Base-by-base conservation (phyloP, 2,888 invertebrate species). In the Amphipoea lucens region DNA sequence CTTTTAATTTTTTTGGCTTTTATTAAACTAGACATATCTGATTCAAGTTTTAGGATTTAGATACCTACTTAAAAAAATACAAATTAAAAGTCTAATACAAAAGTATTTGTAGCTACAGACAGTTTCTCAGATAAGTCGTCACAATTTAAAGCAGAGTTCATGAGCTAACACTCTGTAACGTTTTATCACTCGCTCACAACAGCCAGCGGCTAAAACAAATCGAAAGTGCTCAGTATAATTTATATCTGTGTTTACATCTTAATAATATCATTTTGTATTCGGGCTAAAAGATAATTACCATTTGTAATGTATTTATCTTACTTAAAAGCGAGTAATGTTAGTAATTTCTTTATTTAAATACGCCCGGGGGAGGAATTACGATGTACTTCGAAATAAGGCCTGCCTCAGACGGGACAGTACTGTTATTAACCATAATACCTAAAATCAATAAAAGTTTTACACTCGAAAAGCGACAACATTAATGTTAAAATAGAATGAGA, bases 161-260 rank as follows among this genome's bases (percentile, higher is more conserved):
- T 23, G 29, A 51, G 48, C 29, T 48, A 29, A 29, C 14, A 14
- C 9, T 74, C 57, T 36, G 51, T 42, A 42, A 51, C 65, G 48
- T 73, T 78, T 73, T 67, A 81, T 62, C 63, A 74, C 76, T 74
- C 68, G 79, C 79, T 74, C 60, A 76, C 76, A 76, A 76, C 76
- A 75, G 67, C 51, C 60, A 70, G 70, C 68, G 60, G 57, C 67
- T 73, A 20, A 78, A 76, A 69, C 76, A 67, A 79, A 87, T 83
- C 79, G 82, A 78, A 82, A 82, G 78, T 63, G 81, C 69, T 81
- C 63, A 54, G 57, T 77, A 67, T 86, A 85, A 90, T 90, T 88
- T 90, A 90, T 88, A 75, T 77, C 81, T 69, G 74, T 77, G 83
- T 83, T 88, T 86, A 87, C 84, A 86, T 83, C 80, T 81, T 88